Evolutionary conservation across 2,113 vertebrate species (phyloP).

Genomic region (Coregonus clupeaformis): DNA sequence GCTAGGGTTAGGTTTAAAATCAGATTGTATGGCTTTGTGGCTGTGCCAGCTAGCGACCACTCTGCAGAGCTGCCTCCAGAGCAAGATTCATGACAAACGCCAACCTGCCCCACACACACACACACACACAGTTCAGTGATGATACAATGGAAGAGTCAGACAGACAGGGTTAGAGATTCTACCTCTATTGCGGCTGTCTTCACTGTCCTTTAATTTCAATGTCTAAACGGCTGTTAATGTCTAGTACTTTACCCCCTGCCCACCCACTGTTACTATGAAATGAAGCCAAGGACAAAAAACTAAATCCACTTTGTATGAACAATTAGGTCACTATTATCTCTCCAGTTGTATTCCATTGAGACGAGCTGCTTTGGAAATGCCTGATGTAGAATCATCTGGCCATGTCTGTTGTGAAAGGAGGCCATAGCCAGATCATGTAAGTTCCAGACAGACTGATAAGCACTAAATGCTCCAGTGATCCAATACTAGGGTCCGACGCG

Average conservation of each 20-base stretch:
- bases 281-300: background rate
- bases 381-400: conserved; percentile 41
- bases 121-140: conserved; percentile 3
- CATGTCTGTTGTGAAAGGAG: conserved; percentile 39
- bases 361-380: conserved; percentile 47
- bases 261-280: too few species aligned
- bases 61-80: background rate
- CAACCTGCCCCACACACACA: background rate
- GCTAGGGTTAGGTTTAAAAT: too few species aligned
- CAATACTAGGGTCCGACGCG: conserved; percentile 26
- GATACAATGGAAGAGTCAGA: background rate
- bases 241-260: too few species aligned
- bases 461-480: conserved; percentile 38
- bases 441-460: conserved; percentile 44
- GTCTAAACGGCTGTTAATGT: background rate
- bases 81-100: background rate
- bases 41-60: too few species aligned
- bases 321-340: conserved; percentile 55
- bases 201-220: background rate
- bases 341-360: conserved; percentile 47
- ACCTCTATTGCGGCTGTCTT: background rate
- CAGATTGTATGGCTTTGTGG: too few species aligned
- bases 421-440: conserved; percentile 21
- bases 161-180: background rate
- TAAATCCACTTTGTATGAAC: background rate